These are phyloP conservation scores for Platypus cylindrus DNA, from an alignment of 2,888 invertebrate genomes.

Conservation along the genomic window DNA sequence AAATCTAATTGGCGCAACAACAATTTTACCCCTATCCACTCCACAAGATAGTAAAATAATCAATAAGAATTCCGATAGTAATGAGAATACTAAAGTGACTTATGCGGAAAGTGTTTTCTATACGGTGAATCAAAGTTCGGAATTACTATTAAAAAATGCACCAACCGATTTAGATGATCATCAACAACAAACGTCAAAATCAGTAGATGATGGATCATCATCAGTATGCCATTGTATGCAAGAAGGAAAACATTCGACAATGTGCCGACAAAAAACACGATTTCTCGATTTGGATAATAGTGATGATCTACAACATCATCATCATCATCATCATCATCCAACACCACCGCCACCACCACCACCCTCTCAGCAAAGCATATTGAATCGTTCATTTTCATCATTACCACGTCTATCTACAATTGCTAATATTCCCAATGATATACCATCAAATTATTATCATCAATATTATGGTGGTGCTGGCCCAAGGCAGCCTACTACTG, in stretches of 20 bases:
- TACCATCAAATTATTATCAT: conserved; percentile 21
- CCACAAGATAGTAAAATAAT: conserved; percentile 9
- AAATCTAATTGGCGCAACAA: conserved; percentile 22
- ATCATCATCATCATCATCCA: too few relatives aligned
- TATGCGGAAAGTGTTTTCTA: conserved; percentile 19
- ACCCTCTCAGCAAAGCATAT: conserved; percentile 15
- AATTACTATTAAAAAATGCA: conserved; percentile 26
- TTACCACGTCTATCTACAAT: conserved; percentile 28
- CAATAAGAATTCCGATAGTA: too few relatives aligned
- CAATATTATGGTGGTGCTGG: too few relatives aligned
- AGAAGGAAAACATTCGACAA: conserved; percentile 19
- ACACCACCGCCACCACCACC: too few relatives aligned
- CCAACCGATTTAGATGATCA: conserved; percentile 19
- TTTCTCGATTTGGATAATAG: conserved; percentile 26
- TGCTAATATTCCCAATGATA: conserved; percentile 35
- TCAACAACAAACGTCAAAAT: conserved; percentile 14
- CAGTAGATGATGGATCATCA: conserved; percentile 30
- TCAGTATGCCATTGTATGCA: conserved; percentile 29
- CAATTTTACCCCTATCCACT: conserved; percentile 20
- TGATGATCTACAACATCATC: too few relatives aligned
- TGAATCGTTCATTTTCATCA: conserved; percentile 27
- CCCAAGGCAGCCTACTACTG: conserved; percentile 30
- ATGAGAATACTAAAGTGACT: conserved; percentile 21
- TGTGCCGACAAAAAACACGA: conserved; percentile 23
- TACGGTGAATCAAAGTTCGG: conserved; percentile 25